phyloP scores from a whole-genome alignment of 2,888 invertebrate genomes.

The Embidobia sp. region DNA sequence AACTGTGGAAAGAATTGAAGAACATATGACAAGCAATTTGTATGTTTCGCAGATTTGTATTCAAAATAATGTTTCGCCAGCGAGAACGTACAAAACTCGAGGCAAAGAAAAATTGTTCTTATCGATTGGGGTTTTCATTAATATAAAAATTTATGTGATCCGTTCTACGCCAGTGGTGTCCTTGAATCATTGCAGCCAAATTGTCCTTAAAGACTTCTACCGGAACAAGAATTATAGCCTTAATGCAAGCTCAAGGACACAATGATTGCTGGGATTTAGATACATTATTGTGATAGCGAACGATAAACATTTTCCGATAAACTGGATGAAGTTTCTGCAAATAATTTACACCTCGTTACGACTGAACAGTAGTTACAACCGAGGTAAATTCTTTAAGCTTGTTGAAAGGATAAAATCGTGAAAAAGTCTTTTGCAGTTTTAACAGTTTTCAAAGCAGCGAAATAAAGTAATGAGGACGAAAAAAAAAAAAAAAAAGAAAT shows the following conservation, averaged over 20 bases:
- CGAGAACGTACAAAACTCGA: too few species aligned
- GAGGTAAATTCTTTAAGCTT: not conserved
- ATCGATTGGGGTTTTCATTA: conserved; percentile 26
- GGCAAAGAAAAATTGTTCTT: not conserved
- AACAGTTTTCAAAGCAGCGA: too few species aligned
- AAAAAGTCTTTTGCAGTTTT: too few species aligned
- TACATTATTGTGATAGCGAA: conserved; percentile 26
- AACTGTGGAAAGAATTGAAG: too few species aligned
- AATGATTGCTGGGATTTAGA: conserved; percentile 34
- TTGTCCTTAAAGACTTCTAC: conserved; percentile 28
- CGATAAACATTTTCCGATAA: conserved; percentile 47
- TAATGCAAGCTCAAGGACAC: conserved; percentile 50
- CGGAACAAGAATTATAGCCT: conserved; percentile 43
- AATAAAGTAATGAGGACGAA: not conserved
- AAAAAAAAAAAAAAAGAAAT: conserved; percentile 9
- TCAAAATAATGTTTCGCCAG: too few species aligned
- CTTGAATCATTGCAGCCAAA: conserved; percentile 39
- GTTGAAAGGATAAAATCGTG: too few species aligned
- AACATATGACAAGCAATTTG: too few species aligned
- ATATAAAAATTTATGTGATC: conserved; percentile 40
- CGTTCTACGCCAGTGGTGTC: conserved; percentile 7
- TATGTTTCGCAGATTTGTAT: too few species aligned
- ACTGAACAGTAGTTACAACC: not conserved
- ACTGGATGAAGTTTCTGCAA: conserved; percentile 10
- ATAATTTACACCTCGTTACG: conserved; percentile 21